A percentile compares a stretch with the other conserved stretches of the same genome.
Evolutionary conservation across 1,140 invertebrate species (phyloP).

Genomic region (Micrasema minimum): DNA sequence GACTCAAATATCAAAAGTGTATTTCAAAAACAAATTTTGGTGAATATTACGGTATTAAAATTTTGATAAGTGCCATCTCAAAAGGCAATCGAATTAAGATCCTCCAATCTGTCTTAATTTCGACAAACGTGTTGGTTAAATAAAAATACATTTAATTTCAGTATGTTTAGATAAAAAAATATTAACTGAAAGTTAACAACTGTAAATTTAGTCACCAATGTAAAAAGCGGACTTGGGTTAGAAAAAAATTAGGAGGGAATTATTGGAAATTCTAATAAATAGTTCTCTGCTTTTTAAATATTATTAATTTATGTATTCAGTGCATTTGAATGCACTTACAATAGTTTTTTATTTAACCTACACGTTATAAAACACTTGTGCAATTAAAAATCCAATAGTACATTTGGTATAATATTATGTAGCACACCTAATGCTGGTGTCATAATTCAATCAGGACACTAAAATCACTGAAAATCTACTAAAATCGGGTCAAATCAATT

Average conservation of each 20-base stretch:
- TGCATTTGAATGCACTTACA: too few species aligned
- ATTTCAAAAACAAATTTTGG: constrained; percentile 9
- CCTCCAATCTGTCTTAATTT: constrained; percentile 4
- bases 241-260: too few species aligned
- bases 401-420: constrained; percentile 5
- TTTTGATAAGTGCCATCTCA: constrained; percentile 22
- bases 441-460: constrained; percentile 21
- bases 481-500: constrained; percentile 3
- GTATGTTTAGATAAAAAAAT: too few species aligned
- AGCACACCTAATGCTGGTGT: constrained; percentile 20
- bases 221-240: too few species aligned
- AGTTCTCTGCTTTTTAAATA: too few species aligned
- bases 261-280: too few species aligned
- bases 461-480: constrained; percentile 21
- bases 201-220: too few species aligned
- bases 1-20: constrained; percentile 6
- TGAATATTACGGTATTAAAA: constrained; percentile 24
- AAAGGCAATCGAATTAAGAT: constrained; percentile 18
- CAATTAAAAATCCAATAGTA: constrained; percentile 14
- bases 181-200: too few species aligned
- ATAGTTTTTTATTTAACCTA: too few species aligned
- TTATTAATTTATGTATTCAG: too few species aligned
- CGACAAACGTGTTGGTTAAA: constrained; percentile 17
- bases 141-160: too few species aligned
- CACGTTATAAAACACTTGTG: constrained; percentile 18